Base-by-base conservation (phyloP, 2,888 invertebrate species). In the Rhimphoctona megacephalus region DNA sequence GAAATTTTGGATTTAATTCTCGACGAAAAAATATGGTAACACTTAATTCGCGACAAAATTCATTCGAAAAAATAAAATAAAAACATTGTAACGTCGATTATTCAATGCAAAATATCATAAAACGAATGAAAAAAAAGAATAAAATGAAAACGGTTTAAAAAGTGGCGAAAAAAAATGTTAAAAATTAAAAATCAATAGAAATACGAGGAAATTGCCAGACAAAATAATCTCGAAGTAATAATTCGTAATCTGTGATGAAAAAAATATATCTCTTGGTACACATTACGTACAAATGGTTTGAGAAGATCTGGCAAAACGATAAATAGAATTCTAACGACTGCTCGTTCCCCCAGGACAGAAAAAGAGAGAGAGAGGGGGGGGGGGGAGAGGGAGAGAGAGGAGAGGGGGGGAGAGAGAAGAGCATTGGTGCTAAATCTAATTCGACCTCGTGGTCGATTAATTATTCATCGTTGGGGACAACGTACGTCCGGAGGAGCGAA, bases 381-480 rank as follows among this genome's bases (percentile, higher is more conserved):
- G 3, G 8, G 11, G 8, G 14, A 46, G 2, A n/a, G 36, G 6
- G 36, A 39, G 39, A 9, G 39, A 54, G 54, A 54, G 54, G 8
- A 9, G 54, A 52, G 22, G 54, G 22, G 54, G 8, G 3, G 54
- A 52, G 22, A 22, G 22, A 9, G 54, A 66, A 67, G 54, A 64
- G 79, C 73, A 30, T 70, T 73, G 79, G 43, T 70, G 66, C 85
- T 83, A 79, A 87, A 81, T 83, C 76, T 86, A 85, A 89, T 87
- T 83, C 80, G 76, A 87, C 86, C 89, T 88, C 88, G 87, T 80
- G 87, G 66, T 66, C 81, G 78, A 89, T 89, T 88, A 87, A 88
- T 89, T 88, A 88, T 87, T 89, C 88, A 88, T 88, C 81, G 82
- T 46, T 85, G 85, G 85, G 83, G 85, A 87, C 85, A 82, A 74